Evolutionary conservation across 2,797 vertebrate genomes (phyloP).

Genomic region (Tadarida brasiliensis): DNA sequence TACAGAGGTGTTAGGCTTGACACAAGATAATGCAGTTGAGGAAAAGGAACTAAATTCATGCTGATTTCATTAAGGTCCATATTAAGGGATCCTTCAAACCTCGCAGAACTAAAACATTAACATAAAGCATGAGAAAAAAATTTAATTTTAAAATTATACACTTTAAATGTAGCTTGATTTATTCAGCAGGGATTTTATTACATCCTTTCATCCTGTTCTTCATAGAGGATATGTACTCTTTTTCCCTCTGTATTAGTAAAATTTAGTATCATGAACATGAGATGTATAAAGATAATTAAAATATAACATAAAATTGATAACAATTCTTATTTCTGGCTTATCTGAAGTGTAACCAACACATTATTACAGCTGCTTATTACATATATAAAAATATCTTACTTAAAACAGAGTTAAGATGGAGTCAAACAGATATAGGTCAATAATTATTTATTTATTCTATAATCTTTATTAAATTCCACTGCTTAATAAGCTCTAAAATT

Average conservation of each 20-base stretch:
- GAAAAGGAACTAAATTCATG: constrained; percentile 98
- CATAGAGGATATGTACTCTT: neutral
- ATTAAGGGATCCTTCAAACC: constrained; percentile 98
- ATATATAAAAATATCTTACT: constrained; percentile 25
- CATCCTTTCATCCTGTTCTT: neutral
- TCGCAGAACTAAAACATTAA: constrained; percentile 92
- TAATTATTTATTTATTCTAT: neutral
- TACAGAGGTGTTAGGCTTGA: constrained; percentile 97
- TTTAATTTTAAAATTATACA: neutral
- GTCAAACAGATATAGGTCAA: constrained; percentile 43
- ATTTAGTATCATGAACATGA: constrained; percentile 1
- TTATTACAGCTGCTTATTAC: neutral
- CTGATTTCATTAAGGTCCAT: constrained; percentile 99
- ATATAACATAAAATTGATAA: neutral
- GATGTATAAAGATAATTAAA: constrained; percentile 25
- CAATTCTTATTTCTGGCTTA: constrained; percentile 53
- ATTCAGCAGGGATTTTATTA: constrained; percentile 40
- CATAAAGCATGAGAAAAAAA: constrained; percentile 46
- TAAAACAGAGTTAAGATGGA: constrained; percentile 24
- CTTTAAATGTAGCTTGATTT: constrained; percentile 7
- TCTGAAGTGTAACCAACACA: constrained; percentile 5
- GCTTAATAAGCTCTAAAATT: neutral
- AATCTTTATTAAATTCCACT: constrained; percentile 44
- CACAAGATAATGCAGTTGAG: constrained; percentile 95
- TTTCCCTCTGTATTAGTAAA: neutral